phyloP scores from a whole-genome alignment of 1,140 invertebrate species.

The Drosophila lini region DNA sequence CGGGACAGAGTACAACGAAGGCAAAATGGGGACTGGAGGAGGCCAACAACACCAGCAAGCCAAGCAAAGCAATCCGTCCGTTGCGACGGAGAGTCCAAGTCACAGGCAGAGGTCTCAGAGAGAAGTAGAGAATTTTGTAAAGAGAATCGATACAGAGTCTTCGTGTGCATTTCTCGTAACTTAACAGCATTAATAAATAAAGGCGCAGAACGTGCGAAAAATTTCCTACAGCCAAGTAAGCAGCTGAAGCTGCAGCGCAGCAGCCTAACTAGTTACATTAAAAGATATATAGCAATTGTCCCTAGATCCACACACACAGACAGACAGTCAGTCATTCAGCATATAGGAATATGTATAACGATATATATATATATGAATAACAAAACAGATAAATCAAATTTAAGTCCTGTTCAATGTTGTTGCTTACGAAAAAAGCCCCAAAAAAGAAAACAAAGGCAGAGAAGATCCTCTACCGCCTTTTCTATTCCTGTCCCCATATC shows the following conservation, averaged over 20 bases:
- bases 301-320: slow-evolving; percentile 20
- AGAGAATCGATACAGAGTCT: slow-evolving; percentile 1
- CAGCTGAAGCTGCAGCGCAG: slow-evolving; percentile 11
- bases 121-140: slow-evolving; percentile 1
- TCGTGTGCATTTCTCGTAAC: slow-evolving; percentile 32
- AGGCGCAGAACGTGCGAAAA: slow-evolving; percentile 48
- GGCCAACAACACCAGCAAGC: slow-evolving; percentile 10
- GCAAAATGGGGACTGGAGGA: slow-evolving; percentile 15
- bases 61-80: slow-evolving; percentile 31
- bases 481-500: slow-evolving; percentile 3
- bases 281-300: slow-evolving; percentile 40
- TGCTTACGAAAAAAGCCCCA: slow-evolving; percentile 34
- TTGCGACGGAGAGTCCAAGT: slow-evolving; percentile 8
- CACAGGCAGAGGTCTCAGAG: slow-evolving; percentile 3
- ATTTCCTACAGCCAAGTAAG: slow-evolving; percentile 70
- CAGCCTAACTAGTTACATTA: slow-evolving; percentile 51
- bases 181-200: slow-evolving; percentile 10
- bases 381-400: slow-evolving; percentile 31
- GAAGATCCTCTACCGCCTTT: background rate
- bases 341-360: slow-evolving; percentile 35
- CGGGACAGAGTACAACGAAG: slow-evolving; percentile 66
- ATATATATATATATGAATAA: slow-evolving; percentile 27
- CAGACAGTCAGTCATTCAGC: background rate
- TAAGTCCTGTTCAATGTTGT: slow-evolving; percentile 63
- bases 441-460: slow-evolving; percentile 9